These are phyloP conservation scores for Drosophila sucinea DNA, from an alignment of 1,140 invertebrate genomes.

Conservation along the genomic window DNA sequence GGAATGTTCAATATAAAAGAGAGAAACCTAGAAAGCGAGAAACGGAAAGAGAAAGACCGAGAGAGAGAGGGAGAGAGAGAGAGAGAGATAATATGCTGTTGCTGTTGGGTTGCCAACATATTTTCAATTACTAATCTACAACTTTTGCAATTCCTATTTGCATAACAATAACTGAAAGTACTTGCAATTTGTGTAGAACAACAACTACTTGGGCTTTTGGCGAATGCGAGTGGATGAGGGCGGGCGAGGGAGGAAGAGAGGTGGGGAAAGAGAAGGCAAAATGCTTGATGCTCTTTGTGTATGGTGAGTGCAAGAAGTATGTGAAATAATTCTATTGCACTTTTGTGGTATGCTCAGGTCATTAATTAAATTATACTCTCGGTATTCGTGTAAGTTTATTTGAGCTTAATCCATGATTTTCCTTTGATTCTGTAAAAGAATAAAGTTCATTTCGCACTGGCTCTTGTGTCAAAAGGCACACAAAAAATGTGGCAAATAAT, in stretches of 20 bases:
- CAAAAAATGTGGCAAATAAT: too few relatives aligned
- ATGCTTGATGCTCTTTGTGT: background rate
- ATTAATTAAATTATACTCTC: background rate
- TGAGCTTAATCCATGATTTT: too few relatives aligned
- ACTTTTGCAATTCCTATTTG: conserved; percentile 26
- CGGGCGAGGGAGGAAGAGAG: background rate
- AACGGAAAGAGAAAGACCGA: background rate
- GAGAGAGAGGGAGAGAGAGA: background rate
- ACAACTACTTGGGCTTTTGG: conserved; percentile 2
- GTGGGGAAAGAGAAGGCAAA: background rate
- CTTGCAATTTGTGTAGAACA: conserved; percentile 37
- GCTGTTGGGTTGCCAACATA: conserved; percentile 9
- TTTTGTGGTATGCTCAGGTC: background rate
- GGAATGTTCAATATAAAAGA: conserved; percentile 18
- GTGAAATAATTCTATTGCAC: background rate
- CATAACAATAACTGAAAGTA: conserved; percentile 49
- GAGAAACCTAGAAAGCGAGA: background rate
- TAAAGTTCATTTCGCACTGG: too few relatives aligned
- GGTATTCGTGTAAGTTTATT: background rate
- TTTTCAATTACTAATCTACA: conserved; percentile 21
- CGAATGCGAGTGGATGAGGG: background rate
- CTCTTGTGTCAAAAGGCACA: too few relatives aligned
- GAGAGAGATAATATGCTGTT: background rate
- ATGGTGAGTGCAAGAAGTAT: too few relatives aligned
- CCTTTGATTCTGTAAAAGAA: too few relatives aligned